phyloP scores from a whole-genome alignment of 2,888 invertebrate genomes.

The Synanthedon andrenaeformis region DNA sequence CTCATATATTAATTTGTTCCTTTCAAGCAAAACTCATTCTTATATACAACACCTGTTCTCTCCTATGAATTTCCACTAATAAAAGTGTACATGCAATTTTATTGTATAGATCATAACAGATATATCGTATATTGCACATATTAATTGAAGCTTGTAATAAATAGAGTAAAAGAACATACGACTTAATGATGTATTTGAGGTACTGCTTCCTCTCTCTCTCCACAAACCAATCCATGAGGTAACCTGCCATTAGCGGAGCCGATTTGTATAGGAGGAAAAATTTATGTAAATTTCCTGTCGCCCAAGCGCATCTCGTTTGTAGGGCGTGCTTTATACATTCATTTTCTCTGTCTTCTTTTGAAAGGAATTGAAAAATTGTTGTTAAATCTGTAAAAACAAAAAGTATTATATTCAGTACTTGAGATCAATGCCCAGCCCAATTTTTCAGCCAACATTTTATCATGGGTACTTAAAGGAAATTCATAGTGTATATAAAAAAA shows the following conservation, averaged over 20 bases:
- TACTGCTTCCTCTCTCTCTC: slow-evolving; percentile 94
- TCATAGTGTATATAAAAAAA: too few species aligned
- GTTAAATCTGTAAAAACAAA: slow-evolving; percentile 83
- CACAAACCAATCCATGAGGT: slow-evolving; percentile 98
- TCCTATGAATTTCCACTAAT: too few species aligned
- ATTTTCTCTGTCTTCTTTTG: slow-evolving; percentile 81
- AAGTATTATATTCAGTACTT: slow-evolving; percentile 1
- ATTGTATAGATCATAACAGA: too few species aligned
- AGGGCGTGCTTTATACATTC: slow-evolving; percentile 88
- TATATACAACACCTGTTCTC: too few species aligned
- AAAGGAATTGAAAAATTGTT: slow-evolving; percentile 86
- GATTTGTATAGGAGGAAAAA: slow-evolving; percentile 91
- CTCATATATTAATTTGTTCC: too few species aligned
- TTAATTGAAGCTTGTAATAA: too few species aligned
- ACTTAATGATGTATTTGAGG: slow-evolving; percentile 92
- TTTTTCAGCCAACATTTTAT: slow-evolving; percentile 1
- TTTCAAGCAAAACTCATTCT: too few species aligned
- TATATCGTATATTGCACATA: too few species aligned
- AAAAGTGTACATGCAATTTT: too few species aligned
- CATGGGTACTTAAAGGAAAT: too few species aligned
- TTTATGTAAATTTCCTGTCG: slow-evolving; percentile 89
- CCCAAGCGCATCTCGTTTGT: slow-evolving; percentile 92
- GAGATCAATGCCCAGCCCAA: neutral
- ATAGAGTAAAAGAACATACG: slow-evolving; percentile 80
- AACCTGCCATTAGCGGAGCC: slow-evolving; percentile 96